phyloP scores from a whole-genome alignment of 2,888 invertebrate genomes.

The Lasioglossum figueresi region DNA sequence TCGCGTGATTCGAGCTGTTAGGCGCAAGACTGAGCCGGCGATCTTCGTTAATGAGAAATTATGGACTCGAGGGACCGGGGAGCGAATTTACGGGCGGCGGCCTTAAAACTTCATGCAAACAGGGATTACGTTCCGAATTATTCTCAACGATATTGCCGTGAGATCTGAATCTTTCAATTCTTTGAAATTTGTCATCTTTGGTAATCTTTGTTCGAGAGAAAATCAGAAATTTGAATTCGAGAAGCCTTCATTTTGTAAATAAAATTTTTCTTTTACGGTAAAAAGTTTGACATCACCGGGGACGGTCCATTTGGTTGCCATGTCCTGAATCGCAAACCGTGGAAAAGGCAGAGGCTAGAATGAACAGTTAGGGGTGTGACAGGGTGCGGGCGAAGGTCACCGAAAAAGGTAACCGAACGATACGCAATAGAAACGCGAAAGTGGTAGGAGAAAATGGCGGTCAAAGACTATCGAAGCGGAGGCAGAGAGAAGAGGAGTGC shows the following conservation, averaged over 20 bases:
- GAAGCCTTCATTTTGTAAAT: too few relatives aligned
- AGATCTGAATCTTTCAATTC: background rate
- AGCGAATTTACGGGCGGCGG: background rate
- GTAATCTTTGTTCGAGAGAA: too few relatives aligned
- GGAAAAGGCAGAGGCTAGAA: background rate
- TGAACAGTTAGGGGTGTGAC: background rate
- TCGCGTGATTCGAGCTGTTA: conserved; percentile 14
- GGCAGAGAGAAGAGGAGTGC: conserved; percentile 37
- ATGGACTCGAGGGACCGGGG: background rate
- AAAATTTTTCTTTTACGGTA: too few relatives aligned
- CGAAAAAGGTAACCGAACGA: conserved; percentile 32
- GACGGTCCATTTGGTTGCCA: background rate
- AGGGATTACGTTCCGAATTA: background rate
- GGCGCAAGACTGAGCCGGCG: background rate
- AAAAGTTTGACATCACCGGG: background rate
- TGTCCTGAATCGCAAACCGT: background rate
- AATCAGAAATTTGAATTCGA: too few relatives aligned
- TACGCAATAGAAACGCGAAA: conserved; percentile 28
- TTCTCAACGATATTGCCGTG: background rate
- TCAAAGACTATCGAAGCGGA: conserved; percentile 46
- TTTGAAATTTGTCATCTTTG: too few relatives aligned
- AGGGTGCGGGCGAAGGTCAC: conserved; percentile 40
- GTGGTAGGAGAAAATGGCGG: conserved; percentile 35
- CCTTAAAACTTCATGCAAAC: background rate
- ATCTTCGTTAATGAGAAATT: conserved; percentile 24